These are phyloP conservation scores for Tholera decimalis DNA, from an alignment of 2,888 invertebrate species.

Conservation along the genomic window DNA sequence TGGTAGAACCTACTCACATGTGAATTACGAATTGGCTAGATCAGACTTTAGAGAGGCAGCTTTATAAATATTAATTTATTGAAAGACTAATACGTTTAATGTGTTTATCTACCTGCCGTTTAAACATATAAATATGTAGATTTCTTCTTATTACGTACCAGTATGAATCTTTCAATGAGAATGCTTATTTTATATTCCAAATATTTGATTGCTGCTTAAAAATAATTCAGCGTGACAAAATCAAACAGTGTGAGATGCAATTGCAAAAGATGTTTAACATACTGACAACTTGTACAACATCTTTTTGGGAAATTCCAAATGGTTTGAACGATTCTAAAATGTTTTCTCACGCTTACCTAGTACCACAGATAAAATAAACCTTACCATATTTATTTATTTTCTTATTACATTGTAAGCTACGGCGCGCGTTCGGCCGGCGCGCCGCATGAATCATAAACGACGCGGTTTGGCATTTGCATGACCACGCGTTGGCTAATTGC, in stretches of 20 bases:
- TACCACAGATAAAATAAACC: constrained; percentile 71
- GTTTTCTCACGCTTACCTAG: constrained; percentile 57
- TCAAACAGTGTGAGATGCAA: constrained; percentile 52
- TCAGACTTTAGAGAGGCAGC: constrained; percentile 51
- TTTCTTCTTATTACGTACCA: constrained; percentile 37
- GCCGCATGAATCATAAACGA: constrained; percentile 81
- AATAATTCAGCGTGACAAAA: constrained; percentile 59
- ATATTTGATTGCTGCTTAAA: constrained; percentile 62
- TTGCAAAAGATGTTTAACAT: constrained; percentile 45
- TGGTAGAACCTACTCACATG: constrained; percentile 36
- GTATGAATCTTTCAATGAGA: constrained; percentile 40
- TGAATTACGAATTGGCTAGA: constrained; percentile 57
- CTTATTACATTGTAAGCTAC: constrained; percentile 72
- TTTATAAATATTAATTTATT: constrained; percentile 64
- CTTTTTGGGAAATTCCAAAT: constrained; percentile 42
- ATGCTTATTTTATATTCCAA: constrained; percentile 53
- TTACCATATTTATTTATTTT: constrained; percentile 73
- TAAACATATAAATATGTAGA: constrained; percentile 60
- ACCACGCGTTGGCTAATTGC: constrained; percentile 82
- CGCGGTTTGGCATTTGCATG: constrained; percentile 83
- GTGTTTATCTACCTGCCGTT: constrained; percentile 54
- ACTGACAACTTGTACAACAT: constrained; percentile 38
- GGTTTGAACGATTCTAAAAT: constrained; percentile 41
- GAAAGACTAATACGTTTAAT: constrained; percentile 62
- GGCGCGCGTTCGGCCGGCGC: constrained; percentile 68